Evolutionary conservation across 2,888 invertebrate species (phyloP), one percentile per base, ranked within the genome.

Genomic region (Drosophila formosana): DNA sequence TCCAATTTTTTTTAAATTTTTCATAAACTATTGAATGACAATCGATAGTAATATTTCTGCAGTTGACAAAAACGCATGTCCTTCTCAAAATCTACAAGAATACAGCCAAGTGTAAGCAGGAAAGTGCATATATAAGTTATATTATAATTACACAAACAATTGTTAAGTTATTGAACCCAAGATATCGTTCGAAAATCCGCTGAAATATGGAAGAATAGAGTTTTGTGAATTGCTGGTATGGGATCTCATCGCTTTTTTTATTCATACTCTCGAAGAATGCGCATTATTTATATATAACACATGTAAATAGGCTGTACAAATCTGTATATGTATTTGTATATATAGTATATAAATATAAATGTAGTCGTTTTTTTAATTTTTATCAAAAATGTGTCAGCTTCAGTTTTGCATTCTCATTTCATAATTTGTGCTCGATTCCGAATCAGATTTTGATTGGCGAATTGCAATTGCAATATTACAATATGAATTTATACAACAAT

Each of bases 391-490:
- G n/a, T 9, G 13, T 26, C 53, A 25, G 4, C 0, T 43, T 30
- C 18, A 13, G 18, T 13, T 28, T 13, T 23, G 46, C 23, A 45
- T 47, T 58, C 18, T 51, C 51, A 49, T 56, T 58, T 57, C 32
- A 49, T 37, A 30, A 32, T 47, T 66, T 67, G 45, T 66, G 72
- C 76, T 70, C 30, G 47, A 49, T 55, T 62, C 43, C 18, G 37
- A 37, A 37, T 37, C 37, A 4, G 37, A 43, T 53, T 41, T 18
- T 30, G 34, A 34, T 4, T 47, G 34, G 30, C 11, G 43, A 26
- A 37, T 47, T 50, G 39, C 28, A 47, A 30, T 39, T 18, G 18
- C 28, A 37, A 37, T n/a, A 32, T 25, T 60, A 32, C 9, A 45
- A 45, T 32, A 52, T 43, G 61, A 18, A 52, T 53, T 52, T 45